Conservation (phyloP, 1,140 invertebrate genomes). For the Palaemon carinicauda region DNA sequence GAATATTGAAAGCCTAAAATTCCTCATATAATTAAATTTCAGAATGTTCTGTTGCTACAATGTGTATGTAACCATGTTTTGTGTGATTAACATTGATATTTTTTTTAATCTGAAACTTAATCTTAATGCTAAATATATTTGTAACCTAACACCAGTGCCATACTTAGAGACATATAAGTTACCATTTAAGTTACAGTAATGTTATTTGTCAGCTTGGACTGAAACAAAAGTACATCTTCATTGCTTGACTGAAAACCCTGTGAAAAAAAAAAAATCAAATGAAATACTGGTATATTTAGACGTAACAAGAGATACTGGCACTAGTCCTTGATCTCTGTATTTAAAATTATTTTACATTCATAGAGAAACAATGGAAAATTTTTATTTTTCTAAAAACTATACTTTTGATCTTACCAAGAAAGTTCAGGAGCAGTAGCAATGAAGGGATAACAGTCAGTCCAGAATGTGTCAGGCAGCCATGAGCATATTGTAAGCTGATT, state of each 20-base stretch:
- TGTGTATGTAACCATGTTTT: not conserved
- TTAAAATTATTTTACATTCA: too few relatives aligned
- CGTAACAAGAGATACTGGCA: not conserved
- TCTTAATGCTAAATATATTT: not conserved
- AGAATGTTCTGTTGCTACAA: not conserved
- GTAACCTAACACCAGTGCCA: too few relatives aligned
- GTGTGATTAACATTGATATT: not conserved
- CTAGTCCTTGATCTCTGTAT: slow-evolving; percentile 53
- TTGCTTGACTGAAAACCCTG: too few relatives aligned
- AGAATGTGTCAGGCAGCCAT: slow-evolving; percentile 5
- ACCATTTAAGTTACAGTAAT: too few relatives aligned
- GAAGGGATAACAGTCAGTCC: not conserved
- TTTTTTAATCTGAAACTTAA: not conserved
- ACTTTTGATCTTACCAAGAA: not conserved
- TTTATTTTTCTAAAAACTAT: not conserved
- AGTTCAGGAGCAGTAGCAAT: not conserved
- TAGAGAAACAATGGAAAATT: not conserved
- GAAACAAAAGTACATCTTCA: too few relatives aligned
- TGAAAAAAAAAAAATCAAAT: too few relatives aligned
- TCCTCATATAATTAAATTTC: too few relatives aligned
- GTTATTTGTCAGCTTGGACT: too few relatives aligned
- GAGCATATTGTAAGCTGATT: slow-evolving; percentile 50
- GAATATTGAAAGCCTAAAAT: too few relatives aligned
- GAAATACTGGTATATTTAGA: too few relatives aligned
- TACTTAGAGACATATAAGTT: too few relatives aligned